A percentile compares a stretch with the other conserved stretches of the same genome.
Conservation (phyloP, 2,888 invertebrate species). For the Perithous albicinctus region DNA sequence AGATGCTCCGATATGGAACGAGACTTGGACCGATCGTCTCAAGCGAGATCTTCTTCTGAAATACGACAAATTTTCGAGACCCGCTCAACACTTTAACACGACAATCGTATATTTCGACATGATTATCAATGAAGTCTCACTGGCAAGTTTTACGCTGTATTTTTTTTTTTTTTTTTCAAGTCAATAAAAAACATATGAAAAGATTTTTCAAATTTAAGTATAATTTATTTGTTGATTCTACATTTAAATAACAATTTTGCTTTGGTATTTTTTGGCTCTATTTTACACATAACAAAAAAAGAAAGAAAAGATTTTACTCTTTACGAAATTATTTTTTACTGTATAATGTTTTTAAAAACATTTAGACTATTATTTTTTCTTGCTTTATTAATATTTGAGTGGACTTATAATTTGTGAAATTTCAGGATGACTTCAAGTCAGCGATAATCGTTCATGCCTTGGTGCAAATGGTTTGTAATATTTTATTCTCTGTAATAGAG, state of each 20-base stretch:
- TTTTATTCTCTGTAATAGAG: neutral
- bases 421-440: conserved; percentile 87
- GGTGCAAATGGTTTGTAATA: conserved; percentile 87
- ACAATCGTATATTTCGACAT: conserved; percentile 86
- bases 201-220: conserved; percentile 9
- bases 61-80: conserved; percentile 87
- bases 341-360: neutral
- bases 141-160: conserved; percentile 82
- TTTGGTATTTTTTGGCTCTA: neutral
- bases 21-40: conserved; percentile 86
- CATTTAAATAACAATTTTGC: neutral
- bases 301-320: neutral
- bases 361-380: neutral
- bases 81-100: conserved; percentile 85
- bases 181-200: no score
- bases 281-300: neutral
- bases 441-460: conserved; percentile 87
- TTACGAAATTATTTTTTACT: neutral
- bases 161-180: neutral
- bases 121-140: conserved; percentile 88
- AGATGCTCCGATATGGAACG: conserved; percentile 85
- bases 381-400: neutral
- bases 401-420: neutral
- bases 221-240: conserved; percentile 40
- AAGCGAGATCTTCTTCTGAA: conserved; percentile 87